These are phyloP conservation scores for Gallinago undulata DNA, from an alignment of 2,113 vertebrate genomes.

Conservation along the genomic window DNA sequence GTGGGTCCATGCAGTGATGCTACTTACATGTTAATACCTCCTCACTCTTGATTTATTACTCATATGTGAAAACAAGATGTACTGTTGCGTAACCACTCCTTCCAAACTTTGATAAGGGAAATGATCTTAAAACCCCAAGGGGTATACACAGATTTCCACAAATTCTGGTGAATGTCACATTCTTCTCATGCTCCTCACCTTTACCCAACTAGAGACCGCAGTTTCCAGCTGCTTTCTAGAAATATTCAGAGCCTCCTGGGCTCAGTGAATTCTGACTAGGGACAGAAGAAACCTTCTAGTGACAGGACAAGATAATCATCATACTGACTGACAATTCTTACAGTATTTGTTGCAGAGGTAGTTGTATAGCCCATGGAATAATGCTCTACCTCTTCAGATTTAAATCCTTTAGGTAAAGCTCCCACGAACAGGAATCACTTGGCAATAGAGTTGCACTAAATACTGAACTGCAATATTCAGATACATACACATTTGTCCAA, in stretches of 20 bases:
- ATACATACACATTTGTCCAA: not conserved
- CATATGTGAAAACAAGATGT: not conserved
- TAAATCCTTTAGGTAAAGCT: not conserved
- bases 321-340: not conserved
- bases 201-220: not conserved
- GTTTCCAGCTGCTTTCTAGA: not conserved
- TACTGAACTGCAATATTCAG: not conserved
- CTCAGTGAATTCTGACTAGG: not conserved
- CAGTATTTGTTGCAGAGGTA: not conserved
- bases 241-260: not conserved
- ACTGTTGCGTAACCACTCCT: not conserved
- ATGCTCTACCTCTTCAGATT: not conserved
- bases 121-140: not conserved
- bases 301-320: not conserved
- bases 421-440: not conserved
- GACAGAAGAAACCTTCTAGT: not conserved
- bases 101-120: not conserved
- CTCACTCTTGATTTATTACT: not conserved
- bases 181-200: not conserved
- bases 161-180: not conserved
- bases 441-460: not conserved
- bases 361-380: not conserved
- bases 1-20: not conserved
- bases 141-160: not conserved
- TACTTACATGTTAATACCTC: not conserved